Evolutionary conservation across 2,888 invertebrate species (phyloP), one percentile per base, ranked within the genome.

Genomic region (Andricus quercusramuli): DNA sequence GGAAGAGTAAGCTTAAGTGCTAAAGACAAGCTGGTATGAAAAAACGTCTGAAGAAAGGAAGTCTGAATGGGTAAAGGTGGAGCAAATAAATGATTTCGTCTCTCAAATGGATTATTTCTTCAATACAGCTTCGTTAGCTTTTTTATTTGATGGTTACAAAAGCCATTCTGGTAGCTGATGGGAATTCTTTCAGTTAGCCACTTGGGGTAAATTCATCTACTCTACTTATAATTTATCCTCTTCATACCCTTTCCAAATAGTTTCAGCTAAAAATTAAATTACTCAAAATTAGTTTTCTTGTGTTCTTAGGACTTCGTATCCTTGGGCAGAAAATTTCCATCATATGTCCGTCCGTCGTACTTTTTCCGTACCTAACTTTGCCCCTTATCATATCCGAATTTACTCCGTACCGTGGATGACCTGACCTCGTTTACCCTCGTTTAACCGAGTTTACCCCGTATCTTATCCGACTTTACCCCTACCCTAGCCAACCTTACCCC

Each of bases 51-150:
- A 56, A n/a, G n/a, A 2, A 8, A n/a, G n/a, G n/a, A 56, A 56
- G n/a, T 15, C 56, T n/a, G 4, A 47, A 15, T n/a, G 56, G 8
- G 9, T n/a, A 9, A 56, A 56, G 56, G n/a, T 56, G 56, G n/a
- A 56, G 56, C 8, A n/a, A 56, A 56, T 56, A 56, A 56, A n/a
- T 56, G n/a, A 56, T 56, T 56, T n/a, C 56, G n/a, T 56, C 56
- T 56, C n/a, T 56, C n/a, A 56, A n/a, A n/a, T 8, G 20, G 56
- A 56, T 56, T 56, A 56, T n/a, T n/a, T 20, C 56, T 56, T 9
- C 56, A 56, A 56, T 9, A n/a, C 17, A 9, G 56, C 56, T 56
- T n/a, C 56, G 56, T n/a, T 56, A 56, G n/a, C n/a, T 56, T 56
- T 56, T 56, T 56, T 56, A 56, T 56, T 56, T 56, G n/a, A 56